phyloP scores from a whole-genome alignment of 2,113 vertebrate genomes.

The Hydropotes inermis region DNA sequence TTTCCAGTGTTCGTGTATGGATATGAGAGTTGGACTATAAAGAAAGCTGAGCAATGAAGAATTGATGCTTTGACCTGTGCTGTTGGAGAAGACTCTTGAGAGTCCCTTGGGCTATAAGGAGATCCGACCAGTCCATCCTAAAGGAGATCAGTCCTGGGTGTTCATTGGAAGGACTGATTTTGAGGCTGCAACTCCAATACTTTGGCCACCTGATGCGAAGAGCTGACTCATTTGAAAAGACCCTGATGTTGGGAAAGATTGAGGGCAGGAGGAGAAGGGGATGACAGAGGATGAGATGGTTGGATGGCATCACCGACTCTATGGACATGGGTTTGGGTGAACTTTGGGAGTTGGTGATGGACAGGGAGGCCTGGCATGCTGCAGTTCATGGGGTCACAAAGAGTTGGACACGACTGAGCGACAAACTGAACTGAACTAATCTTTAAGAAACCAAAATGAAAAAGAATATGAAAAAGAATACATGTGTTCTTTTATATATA shows the following conservation, averaged over 20 bases:
- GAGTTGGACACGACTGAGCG: rapidly evolving
- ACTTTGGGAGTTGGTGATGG: neutral
- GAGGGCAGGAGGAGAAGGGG: neutral
- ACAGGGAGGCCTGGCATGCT: neutral
- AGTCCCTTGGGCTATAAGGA: neutral
- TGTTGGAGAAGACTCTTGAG: neutral
- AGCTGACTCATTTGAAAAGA: neutral
- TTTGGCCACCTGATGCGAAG: neutral
- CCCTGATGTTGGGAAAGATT: neutral
- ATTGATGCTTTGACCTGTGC: neutral
- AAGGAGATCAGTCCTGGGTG: neutral
- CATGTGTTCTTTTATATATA: neutral
- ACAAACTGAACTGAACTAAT: neutral
- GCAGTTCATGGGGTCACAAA: neutral
- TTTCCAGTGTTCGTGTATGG: neutral
- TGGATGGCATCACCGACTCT: rapidly evolving
- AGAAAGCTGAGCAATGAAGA: neutral
- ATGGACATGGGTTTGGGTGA: neutral
- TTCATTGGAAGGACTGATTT: neutral
- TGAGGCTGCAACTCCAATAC: neutral
- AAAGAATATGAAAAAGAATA: neutral
- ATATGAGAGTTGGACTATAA: neutral
- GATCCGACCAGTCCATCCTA: neutral
- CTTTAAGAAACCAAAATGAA: neutral
- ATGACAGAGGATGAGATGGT: neutral